Conservation (phyloP, 2,113 vertebrate species). For the Blennius ocellaris region DNA sequence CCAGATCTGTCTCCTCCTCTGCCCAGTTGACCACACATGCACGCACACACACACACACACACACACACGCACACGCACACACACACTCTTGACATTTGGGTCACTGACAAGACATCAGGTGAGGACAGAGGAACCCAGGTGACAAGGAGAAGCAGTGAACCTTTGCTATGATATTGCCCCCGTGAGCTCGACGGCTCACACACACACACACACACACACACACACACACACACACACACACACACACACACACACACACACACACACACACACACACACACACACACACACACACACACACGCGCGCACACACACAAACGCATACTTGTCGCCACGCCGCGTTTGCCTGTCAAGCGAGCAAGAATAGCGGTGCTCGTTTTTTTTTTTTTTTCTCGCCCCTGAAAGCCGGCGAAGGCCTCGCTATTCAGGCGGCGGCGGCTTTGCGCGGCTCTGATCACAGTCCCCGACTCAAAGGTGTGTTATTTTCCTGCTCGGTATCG, state of each 20-base stretch:
- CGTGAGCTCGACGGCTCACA: conserved; percentile 39
- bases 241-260: conserved; percentile 18
- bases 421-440: conserved; percentile 37
- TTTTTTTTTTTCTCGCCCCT: conserved; percentile 36
- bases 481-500: conserved; percentile 20
- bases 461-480: conserved; percentile 12
- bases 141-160: conserved; percentile 78
- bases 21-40: conserved; percentile 67
- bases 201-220: conserved; percentile 18
- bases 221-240: conserved; percentile 17
- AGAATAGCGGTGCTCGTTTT: conserved; percentile 17
- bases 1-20: conserved; percentile 76
- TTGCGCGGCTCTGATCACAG: conserved; percentile 23
- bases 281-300: conserved; percentile 15
- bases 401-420: conserved; percentile 34
- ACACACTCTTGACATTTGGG: conserved; percentile 79
- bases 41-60: conserved; percentile 41
- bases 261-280: conserved; percentile 21
- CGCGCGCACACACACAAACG: conserved; percentile 18
- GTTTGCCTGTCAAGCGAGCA: conserved; percentile 55
- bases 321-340: conserved; percentile 24
- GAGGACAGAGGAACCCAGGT: conserved; percentile 76
- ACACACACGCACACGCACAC: conserved; percentile 30
- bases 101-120: conserved; percentile 79
- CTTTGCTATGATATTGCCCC: conserved; percentile 69